Evolutionary conservation across 2,113 vertebrate genomes (phyloP).

Genomic region (Cavia aperea): DNA sequence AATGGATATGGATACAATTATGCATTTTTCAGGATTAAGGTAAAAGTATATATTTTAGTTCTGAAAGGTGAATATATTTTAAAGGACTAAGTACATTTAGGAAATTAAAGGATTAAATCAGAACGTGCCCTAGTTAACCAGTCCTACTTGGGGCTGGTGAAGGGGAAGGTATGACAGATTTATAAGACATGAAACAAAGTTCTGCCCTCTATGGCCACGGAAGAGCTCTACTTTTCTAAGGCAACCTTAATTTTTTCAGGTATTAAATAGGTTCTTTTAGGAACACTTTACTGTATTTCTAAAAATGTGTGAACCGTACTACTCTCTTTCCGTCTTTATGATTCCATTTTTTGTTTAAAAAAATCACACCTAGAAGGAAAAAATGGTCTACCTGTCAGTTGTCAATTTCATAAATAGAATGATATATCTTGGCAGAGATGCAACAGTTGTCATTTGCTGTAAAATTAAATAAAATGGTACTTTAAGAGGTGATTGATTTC

Average conservation of each 20-base stretch:
- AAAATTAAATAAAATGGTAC: background rate
- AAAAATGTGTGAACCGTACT: background rate
- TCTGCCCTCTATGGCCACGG: background rate
- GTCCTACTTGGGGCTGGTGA: rapidly evolving
- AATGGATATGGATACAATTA: background rate
- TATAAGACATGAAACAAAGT: background rate
- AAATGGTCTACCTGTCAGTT: background rate
- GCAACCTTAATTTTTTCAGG: background rate
- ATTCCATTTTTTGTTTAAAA: background rate
- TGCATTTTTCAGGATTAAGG: background rate
- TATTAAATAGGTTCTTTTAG: background rate
- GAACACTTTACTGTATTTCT: background rate
- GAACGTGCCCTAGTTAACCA: background rate
- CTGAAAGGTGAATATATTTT: background rate
- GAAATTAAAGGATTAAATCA: background rate
- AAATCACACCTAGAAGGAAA: background rate
- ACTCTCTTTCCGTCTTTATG: background rate
- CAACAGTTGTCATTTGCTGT: background rate
- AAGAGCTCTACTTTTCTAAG: background rate
- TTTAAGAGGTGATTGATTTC: background rate
- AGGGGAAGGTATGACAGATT: background rate
- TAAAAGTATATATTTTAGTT: background rate
- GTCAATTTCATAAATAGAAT: background rate
- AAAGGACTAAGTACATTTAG: background rate
- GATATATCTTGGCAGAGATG: background rate